phyloP scores from a whole-genome alignment of 2,797 vertebrate genomes.

The Sitta carolinensis region DNA sequence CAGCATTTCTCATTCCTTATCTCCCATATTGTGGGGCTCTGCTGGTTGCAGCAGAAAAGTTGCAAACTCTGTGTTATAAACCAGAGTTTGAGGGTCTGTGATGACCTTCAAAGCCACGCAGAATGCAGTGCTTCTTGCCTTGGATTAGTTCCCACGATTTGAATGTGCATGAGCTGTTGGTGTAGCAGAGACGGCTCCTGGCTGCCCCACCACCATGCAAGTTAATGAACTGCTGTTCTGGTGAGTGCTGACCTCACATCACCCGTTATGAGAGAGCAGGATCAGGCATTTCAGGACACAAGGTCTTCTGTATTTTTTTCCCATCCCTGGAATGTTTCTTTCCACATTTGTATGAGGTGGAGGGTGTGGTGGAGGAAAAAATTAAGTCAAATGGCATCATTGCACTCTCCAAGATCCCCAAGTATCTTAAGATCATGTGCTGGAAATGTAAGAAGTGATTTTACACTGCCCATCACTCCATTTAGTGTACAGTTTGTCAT shows the following conservation, averaged over 20 bases:
- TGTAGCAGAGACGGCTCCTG: too few relatives aligned
- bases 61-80: not conserved
- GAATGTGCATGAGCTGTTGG: not conserved
- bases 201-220: not conserved
- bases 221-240: not conserved
- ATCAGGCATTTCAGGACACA: not conserved
- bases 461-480: not conserved
- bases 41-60: not conserved
- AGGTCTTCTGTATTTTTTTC: not conserved
- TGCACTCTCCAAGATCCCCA: not conserved
- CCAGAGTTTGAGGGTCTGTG: not conserved
- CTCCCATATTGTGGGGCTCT: rapidly evolving
- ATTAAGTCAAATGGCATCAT: not conserved
- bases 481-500: not conserved
- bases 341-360: not conserved
- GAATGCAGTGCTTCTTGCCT: not conserved
- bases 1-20: rapidly evolving
- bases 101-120: not conserved
- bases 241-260: rapidly evolving
- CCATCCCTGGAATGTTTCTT: not conserved
- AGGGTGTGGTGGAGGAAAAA: not conserved
- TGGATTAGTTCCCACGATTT: not conserved
- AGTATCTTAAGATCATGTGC: not conserved
- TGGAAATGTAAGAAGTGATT: not conserved
- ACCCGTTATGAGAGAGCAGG: not conserved